Base-by-base conservation (phyloP, 2,113 vertebrate genomes). In the Paratilapia polleni region DNA sequence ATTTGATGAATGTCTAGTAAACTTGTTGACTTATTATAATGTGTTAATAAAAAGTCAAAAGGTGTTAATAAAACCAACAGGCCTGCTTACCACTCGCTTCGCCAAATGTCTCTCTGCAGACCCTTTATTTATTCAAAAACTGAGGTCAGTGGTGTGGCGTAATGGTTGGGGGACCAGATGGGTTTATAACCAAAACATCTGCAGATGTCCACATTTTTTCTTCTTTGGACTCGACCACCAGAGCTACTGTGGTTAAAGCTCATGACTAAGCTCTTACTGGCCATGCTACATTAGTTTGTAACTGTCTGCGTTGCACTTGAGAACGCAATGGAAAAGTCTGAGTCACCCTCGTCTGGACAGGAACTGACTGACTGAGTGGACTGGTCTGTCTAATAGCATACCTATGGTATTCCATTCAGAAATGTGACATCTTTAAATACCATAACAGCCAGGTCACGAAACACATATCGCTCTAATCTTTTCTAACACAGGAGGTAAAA, bases 291-390 rank as follows among this genome's bases (percentile, higher is more conserved):
- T 93, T 89, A 59, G 86, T 92, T 58, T 80, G 88, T 73, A 81
- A 87, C 70, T 56, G 90, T 90, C 91, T 92, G 88, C 34, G 79
- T 77, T 52, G 86, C 73, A 73, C 57, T 80, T 6, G 63, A 47
- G 34, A 24, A 83, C 76, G 92, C 84, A 91, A 92, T 91, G 95
- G 93, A 95, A 94, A 94, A 89, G 56, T 81, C 85, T 93, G 94
- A 94, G 88, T 96, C 95, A 95, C 88, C 63, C 60, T 64, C 5
- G 94, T 95, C 94, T 96, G 94, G 93, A 94, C 92, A 88, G 93
- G 94, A 95, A 92, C 47, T 88, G 92, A 91, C 56, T 89, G 91
- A 87, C 89, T 84, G 87, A 91, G 84, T 66, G 78, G 86, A 88
- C 87, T 2, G 80, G 76, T 54, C 91, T 80, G 90, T 90, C 93